Evolutionary conservation across 92 coral and sea anemone species (phyloP).

Genomic region (Pocillopora meandrina): DNA sequence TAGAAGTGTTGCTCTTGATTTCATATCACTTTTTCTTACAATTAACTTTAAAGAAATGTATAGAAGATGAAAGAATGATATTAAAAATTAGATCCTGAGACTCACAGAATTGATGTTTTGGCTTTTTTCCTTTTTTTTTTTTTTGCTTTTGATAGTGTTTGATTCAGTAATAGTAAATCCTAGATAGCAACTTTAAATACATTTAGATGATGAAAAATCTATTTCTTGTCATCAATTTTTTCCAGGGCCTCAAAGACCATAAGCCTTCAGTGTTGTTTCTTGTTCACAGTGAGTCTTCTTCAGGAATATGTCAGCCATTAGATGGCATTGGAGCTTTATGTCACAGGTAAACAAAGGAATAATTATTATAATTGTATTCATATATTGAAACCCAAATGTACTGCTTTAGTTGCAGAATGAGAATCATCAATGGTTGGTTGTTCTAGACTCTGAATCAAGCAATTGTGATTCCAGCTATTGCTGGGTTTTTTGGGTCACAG

Average conservation of each 20-base stretch:
- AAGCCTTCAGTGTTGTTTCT: slow-evolving; percentile 87
- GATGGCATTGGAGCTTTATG: slow-evolving; percentile 91
- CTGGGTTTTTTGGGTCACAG: no score
- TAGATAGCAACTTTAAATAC: not conserved
- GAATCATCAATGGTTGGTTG: no score
- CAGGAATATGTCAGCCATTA: slow-evolving; percentile 90
- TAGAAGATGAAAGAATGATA: no score
- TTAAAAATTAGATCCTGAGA: no score
- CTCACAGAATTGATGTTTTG: no score
- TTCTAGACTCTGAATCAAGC: no score
- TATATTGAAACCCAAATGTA: not conserved
- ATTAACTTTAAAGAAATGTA: no score
- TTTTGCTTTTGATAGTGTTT: not conserved
- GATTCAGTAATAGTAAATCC: not conserved
- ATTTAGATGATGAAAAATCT: not conserved
- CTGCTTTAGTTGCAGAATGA: no score
- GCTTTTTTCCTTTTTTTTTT: no score
- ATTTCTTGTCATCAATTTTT: not conserved
- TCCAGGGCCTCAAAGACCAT: slow-evolving; percentile 80
- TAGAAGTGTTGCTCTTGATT: no score
- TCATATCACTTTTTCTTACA: no score
- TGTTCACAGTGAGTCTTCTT: slow-evolving; percentile 95
- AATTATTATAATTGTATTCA: not conserved
- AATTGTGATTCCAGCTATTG: no score
- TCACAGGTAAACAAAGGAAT: slow-evolving; percentile 69